Evolutionary conservation across 2,888 invertebrate species (phyloP), one percentile per base, ranked within the genome.

Genomic region (Drosophila leonis): DNA sequence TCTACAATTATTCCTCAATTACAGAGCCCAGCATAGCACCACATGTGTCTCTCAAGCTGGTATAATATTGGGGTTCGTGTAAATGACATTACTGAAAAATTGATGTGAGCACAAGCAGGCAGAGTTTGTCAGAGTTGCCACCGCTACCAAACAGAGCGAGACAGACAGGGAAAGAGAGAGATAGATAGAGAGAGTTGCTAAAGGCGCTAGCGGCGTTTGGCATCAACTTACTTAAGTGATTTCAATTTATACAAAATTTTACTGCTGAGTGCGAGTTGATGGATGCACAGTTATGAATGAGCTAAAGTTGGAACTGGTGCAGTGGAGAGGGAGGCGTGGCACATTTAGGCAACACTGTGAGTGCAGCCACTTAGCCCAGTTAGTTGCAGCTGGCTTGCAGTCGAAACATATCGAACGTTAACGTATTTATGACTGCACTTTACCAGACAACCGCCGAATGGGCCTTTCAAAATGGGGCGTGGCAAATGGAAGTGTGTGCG

Each of bases 371-470:
- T 83, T 83, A 87, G 84, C 70, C 66, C 68, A 80, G 72, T 65
- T 72, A 73, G 82, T 71, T 84, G 86, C 86, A 86, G 82, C 79
- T 84, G 82, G 72, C 79, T 46, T 65, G 65, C 54, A 33, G 65
- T 39, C 64, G 57, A 64, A 82, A 82, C 74, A 73, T 77, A 86
- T 87, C 81, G 88, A 87, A 88, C 84, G 70, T 56, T 87, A 87
- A 81, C 81, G 81, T 83, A 84, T 88, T 87, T 87, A 88, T 84
- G 87, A 69, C 76, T 83, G 72, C 83, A 88, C 86, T 85, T 75
- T 75, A 71, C 71, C 72, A 70, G 80, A 84, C 83, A 87, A 74
- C 72, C 51, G 49, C 72, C 72, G 74, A 80, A 71, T 82, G 80
- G 69, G 55, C 49, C 49, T 65, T 56, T 51, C 52, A n/a, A 49